Percentiles rank a stretch among this genome's conserved stretches.
These are phyloP conservation scores for Watsonalla binaria DNA, from an alignment of 2,888 invertebrate species.

Conservation along the genomic window DNA sequence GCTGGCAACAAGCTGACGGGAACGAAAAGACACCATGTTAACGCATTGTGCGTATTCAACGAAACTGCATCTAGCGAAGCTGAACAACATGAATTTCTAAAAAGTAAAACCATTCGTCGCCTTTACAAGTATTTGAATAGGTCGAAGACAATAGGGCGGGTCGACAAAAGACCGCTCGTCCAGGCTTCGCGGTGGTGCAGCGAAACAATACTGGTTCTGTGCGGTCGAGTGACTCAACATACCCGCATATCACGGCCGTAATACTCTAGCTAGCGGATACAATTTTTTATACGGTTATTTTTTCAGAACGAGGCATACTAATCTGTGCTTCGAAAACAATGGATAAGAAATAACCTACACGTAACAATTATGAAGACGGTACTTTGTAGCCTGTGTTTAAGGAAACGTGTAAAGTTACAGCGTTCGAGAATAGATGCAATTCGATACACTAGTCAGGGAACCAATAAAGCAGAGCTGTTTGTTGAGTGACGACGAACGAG, in stretches of 20 bases:
- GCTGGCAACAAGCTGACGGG: constrained; percentile 32
- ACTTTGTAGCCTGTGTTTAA: constrained; percentile 10
- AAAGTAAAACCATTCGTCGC: constrained; percentile 38
- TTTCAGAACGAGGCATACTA: not conserved
- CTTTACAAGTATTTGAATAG: constrained; percentile 57
- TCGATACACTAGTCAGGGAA: constrained; percentile 37
- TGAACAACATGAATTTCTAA: constrained; percentile 39
- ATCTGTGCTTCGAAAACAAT: not conserved
- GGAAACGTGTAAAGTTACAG: constrained; percentile 27
- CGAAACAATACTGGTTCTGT: constrained; percentile 63
- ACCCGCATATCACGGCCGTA: constrained; percentile 48
- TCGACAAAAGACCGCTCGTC: constrained; percentile 60
- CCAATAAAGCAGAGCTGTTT: constrained; percentile 31
- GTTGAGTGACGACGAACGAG: constrained; percentile 9
- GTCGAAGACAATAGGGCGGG: constrained; percentile 57
- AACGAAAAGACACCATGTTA: constrained; percentile 23
- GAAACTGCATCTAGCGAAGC: constrained; percentile 27
- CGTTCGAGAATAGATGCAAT: constrained; percentile 33
- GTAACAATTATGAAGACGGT: constrained; percentile 12
- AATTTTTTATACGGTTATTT: not conserved
- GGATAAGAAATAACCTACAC: not conserved
- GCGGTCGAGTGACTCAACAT: constrained; percentile 63
- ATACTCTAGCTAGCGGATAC: constrained; percentile 7
- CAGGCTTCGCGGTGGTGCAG: constrained; percentile 51
- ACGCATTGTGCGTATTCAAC: constrained; percentile 27